phyloP scores from a whole-genome alignment of 2,888 invertebrate genomes.

The Volucella inflata region DNA sequence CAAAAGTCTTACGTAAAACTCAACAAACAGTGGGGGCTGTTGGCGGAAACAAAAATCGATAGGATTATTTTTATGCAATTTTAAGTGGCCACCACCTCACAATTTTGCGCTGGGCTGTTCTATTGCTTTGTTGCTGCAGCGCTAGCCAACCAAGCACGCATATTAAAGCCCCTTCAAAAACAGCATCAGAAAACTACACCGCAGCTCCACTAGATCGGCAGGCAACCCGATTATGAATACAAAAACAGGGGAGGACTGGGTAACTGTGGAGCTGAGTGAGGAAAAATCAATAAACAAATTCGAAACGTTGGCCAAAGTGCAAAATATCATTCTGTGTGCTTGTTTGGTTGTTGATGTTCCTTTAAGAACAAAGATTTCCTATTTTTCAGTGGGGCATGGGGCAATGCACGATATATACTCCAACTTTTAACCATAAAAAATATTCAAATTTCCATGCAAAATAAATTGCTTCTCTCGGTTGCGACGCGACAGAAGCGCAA shows the following conservation, averaged over 20 bases:
- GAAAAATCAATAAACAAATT: constrained; percentile 66
- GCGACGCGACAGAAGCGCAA: constrained; percentile 1
- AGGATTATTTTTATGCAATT: constrained; percentile 61
- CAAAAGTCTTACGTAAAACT: constrained; percentile 11
- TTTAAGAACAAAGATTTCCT: no score
- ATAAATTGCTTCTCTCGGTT: constrained; percentile 58
- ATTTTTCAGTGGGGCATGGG: constrained; percentile 16
- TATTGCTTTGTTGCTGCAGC: not conserved
- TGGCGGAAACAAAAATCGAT: constrained; percentile 53
- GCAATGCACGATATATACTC: constrained; percentile 49
- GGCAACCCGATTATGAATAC: constrained; percentile 18
- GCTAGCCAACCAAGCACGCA: constrained; percentile 17
- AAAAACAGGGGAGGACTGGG: not conserved
- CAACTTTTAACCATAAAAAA: not conserved
- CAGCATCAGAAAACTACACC: not conserved
- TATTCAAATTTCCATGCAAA: constrained; percentile 45
- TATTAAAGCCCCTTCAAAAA: constrained; percentile 9
- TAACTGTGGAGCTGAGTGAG: not conserved
- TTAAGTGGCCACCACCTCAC: constrained; percentile 22
- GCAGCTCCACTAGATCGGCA: not conserved
- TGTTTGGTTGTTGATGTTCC: constrained; percentile 13
- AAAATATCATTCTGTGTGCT: constrained; percentile 26
- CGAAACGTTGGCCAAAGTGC: constrained; percentile 57
- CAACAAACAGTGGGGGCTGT: constrained; percentile 8
- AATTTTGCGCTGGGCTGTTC: constrained; percentile 1